A percentile compares a stretch with the other conserved stretches of the same genome.
Evolutionary conservation across 2,797 vertebrate genomes (phyloP).

Genomic region (Falco columbarius): DNA sequence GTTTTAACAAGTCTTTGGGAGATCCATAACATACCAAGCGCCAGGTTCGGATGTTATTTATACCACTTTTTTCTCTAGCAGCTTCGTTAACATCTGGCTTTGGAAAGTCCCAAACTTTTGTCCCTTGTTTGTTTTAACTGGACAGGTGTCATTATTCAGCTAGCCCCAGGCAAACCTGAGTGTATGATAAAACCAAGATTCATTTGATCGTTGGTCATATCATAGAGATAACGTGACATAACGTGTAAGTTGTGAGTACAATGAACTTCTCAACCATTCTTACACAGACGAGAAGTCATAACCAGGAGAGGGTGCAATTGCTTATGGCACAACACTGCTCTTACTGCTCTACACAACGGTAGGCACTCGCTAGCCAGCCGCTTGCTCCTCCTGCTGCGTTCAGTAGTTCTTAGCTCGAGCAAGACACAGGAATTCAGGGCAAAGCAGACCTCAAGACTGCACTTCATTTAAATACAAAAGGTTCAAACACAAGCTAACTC

Average conservation of each 20-base stretch:
- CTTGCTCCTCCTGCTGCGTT: neutral
- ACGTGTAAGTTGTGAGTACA: neutral
- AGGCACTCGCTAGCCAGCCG: fast-evolving
- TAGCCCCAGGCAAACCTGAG: neutral
- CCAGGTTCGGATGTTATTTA: neutral
- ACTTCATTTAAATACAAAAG: neutral
- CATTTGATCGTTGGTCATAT: neutral
- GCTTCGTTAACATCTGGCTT: neutral
- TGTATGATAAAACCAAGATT: neutral
- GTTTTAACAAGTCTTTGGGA: neutral
- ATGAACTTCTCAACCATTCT: neutral
- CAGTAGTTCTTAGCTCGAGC: neutral
- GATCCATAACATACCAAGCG: fast-evolving
- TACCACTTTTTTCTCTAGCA: neutral
- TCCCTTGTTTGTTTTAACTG: neutral
- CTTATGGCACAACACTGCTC: neutral
- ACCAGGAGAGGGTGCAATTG: conserved; percentile 24
- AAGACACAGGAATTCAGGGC: neutral
- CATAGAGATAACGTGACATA: neutral
- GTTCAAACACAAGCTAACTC: neutral
- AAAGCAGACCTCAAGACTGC: neutral
- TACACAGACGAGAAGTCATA: neutral
- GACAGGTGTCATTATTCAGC: neutral
- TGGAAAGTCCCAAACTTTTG: neutral
- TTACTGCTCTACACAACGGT: fast-evolving